These are phyloP conservation scores for Trilocha varians DNA, from an alignment of 2,888 invertebrate species.

Conservation along the genomic window DNA sequence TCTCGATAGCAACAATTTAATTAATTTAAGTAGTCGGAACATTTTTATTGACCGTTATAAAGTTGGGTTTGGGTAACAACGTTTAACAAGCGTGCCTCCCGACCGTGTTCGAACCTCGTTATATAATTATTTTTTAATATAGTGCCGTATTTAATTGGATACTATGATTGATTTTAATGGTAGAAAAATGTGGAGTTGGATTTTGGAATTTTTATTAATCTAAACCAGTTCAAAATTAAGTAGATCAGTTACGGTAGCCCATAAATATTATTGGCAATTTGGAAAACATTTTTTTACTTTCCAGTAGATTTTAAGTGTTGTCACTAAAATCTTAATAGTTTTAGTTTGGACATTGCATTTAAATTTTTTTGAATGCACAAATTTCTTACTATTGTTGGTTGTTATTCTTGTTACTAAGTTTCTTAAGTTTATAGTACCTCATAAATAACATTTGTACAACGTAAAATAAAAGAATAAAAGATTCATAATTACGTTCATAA, in stretches of 20 bases:
- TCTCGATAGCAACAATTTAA: slow-evolving; percentile 8
- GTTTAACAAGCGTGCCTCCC: slow-evolving; percentile 1
- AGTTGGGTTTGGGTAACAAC: slow-evolving; percentile 4
- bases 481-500: slow-evolving; percentile 38
- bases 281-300: too few species aligned
- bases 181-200: too few species aligned
- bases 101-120: not conserved
- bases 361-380: too few species aligned
- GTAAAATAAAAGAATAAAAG: slow-evolving; percentile 1
- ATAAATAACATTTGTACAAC: not conserved
- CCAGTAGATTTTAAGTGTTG: too few species aligned
- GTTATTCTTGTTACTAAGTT: too few species aligned
- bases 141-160: not conserved
- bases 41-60: slow-evolving; percentile 9
- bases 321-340: too few species aligned
- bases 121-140: not conserved
- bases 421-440: not conserved
- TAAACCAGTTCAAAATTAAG: too few species aligned
- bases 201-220: too few species aligned
- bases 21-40: slow-evolving; percentile 6
- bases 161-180: not conserved
- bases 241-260: too few species aligned
- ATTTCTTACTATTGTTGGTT: too few species aligned
- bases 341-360: too few species aligned
- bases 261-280: too few species aligned